Evolutionary conservation across 2,113 vertebrate genomes (phyloP), one percentile per base, ranked within the genome.

Genomic region (Phocoena sinus): DNA sequence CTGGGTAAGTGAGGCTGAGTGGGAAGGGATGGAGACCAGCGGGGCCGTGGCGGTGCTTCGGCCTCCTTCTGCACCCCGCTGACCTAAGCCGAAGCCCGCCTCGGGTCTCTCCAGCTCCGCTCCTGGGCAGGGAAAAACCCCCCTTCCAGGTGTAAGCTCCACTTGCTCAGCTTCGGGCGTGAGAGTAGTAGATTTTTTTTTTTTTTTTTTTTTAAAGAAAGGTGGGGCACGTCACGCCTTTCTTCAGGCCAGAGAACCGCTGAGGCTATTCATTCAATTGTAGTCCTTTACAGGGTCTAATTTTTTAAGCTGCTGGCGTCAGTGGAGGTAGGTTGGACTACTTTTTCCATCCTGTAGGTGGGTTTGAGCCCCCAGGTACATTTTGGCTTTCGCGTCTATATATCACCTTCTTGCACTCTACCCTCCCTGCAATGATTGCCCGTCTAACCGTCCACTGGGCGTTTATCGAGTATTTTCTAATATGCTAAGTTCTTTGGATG

Each of bases 1-100:
- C 96, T 99, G 99, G 99, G 99, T 99, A 98, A 99, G 99, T 98
- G 96, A 77, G 73, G 85, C 80, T 31, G 67, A 2, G 68, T 0
- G 62, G 92, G 77, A 5, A 21, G 60, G 89, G 86, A 0, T 3
- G 93, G 63, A 53, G 73, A 1, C 76, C 41, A 47, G 65, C 41
- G 67, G 95, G 68, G 38, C 68, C 15, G 94, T 7, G 80, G 62
- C 33, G 20, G 1, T 21, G 79, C 77, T 60, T 31, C 33, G 8
- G 3, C 33, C 33, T 44, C 38, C 28, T 28, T 31, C 38, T 21
- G 8, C 33, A n/a, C 0, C 77, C 38, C 0, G 47, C n/a, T 14
- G 7, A 2, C 11, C 33, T 23, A 0, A 8, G 82, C 56, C 44
- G 2, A n/a, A 56, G 26, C 18, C 31, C 21, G 10, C 44, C 20